Conservation (phyloP, 2,888 invertebrate genomes). For the Automeris io region DNA sequence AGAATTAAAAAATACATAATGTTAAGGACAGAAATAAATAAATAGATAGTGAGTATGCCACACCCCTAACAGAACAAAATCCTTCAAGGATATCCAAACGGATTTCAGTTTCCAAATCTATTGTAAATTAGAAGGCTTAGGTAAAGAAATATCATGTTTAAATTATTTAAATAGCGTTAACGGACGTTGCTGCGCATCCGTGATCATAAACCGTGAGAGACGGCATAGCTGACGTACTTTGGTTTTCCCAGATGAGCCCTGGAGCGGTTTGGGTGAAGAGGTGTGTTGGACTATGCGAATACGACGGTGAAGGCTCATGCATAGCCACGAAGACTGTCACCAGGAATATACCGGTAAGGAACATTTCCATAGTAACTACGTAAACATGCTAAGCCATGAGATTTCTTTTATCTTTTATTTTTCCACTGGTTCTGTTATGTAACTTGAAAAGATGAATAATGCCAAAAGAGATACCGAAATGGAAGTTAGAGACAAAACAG, state of each 20-base stretch:
- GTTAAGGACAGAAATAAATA: too few relatives aligned
- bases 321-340: slow-evolving; percentile 39
- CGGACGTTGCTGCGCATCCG: background rate
- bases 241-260: slow-evolving; percentile 60
- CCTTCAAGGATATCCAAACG: too few relatives aligned
- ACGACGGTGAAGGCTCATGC: slow-evolving; percentile 46
- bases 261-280: slow-evolving; percentile 65
- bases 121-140: background rate
- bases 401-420: background rate
- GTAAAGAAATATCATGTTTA: background rate
- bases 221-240: slow-evolving; percentile 1
- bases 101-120: too few relatives aligned
- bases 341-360: slow-evolving; percentile 57
- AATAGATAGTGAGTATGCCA: too few relatives aligned
- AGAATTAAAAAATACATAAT: too few relatives aligned
- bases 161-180: slow-evolving; percentile 1
- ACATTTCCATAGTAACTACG: background rate
- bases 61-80: too few relatives aligned
- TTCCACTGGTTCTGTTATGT: too few relatives aligned
- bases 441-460: too few relatives aligned
- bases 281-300: slow-evolving; percentile 63
- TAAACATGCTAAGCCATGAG: background rate
- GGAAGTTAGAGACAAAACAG: too few relatives aligned
- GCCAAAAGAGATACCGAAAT: too few relatives aligned
- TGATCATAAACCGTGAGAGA: slow-evolving; percentile 3